Base-by-base conservation (phyloP, 2,888 invertebrate species). In the Globia sparganii region DNA sequence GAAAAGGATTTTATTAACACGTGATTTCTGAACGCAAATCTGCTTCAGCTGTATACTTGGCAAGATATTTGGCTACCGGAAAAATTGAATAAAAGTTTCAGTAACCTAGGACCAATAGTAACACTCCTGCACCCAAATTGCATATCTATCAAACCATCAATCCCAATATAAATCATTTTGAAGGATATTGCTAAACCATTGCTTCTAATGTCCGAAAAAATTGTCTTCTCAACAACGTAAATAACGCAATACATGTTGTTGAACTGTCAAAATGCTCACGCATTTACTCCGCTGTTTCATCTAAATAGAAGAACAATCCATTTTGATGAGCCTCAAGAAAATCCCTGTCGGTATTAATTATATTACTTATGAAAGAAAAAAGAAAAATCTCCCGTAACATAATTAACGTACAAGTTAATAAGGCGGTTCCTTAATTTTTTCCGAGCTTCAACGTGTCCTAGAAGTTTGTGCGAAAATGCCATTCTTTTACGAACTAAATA, bases 381-480 rank as follows among this genome's bases (percentile, higher is more conserved):
- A 74, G 70, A 65, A 80, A 69, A 58, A 80, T 65, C 43, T n/a
- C 2, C 15, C 18, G 34, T 25, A 84, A 75, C 21, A 15, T 72
- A 84, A 82, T 84, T 68, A 84, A 68, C 64, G 56, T 53, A 69
- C 65, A 80, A 85, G 81, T 85, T 72, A 75, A n/a, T n/a, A n/a
- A n/a, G 61, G 58, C 15, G 34, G 34, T 18, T 49, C 68, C 68
- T 46, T 43, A 59, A 28, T 74, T 83, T 79, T 71, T 74, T 65
- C 70, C 37, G 6, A 65, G 21, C 28, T 43, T 71, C 25, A 3
- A 28, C 58, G 21, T 18, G 34, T 18, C 21, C 28, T 49, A 72
- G 53, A 76, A 82, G 58, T 79, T 83, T 61, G 43, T 49, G 13
- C 40, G 40, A 66, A 67, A n/a, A 43, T 59, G 18, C 34, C 58